These are phyloP conservation scores for Rattus rattus DNA, from an alignment of 2,113 vertebrate species.

Conservation along the genomic window DNA sequence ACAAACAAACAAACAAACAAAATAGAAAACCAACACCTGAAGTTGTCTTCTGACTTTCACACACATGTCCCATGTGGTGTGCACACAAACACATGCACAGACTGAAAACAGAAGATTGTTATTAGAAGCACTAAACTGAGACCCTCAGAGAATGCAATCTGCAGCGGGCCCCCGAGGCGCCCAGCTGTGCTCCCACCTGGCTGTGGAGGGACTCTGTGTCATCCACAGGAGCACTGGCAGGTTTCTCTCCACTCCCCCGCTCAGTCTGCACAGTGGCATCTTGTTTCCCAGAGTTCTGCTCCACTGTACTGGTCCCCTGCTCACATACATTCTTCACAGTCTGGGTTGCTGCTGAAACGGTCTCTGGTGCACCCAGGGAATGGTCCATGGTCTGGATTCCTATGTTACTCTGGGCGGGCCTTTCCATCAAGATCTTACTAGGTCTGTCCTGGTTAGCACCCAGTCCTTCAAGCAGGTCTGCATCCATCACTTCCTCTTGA, in stretches of 20 bases:
- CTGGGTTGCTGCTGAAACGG: constrained; percentile 85
- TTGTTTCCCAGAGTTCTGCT: constrained; percentile 75
- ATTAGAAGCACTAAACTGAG: not conserved
- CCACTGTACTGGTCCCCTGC: constrained; percentile 83
- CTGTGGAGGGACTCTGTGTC: constrained; percentile 85
- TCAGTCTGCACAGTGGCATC: constrained; percentile 85
- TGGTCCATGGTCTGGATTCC: constrained; percentile 82
- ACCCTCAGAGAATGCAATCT: not conserved
- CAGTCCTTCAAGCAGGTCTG: constrained; percentile 26
- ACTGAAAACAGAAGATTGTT: not conserved
- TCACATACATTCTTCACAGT: constrained; percentile 80
- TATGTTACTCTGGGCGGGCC: constrained; percentile 76
- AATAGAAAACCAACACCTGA: not conserved
- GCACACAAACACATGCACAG: no score
- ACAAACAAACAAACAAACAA: not conserved
- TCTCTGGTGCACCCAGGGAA: constrained; percentile 66
- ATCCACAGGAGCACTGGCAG: constrained; percentile 75
- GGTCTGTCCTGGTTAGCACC: constrained; percentile 65
- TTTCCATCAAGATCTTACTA: constrained; percentile 64
- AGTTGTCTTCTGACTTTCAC: not conserved
- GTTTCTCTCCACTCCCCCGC: constrained; percentile 78
- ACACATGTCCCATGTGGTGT: not conserved
- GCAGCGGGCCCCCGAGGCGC: not conserved
- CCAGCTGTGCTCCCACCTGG: constrained; percentile 83
- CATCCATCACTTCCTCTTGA: constrained; percentile 74